A percentile compares a stretch with the other conserved stretches of the same genome.
These are phyloP conservation scores for Pipistrellus pygmaeus DNA, from an alignment of 2,797 vertebrate species.

Conservation along the genomic window DNA sequence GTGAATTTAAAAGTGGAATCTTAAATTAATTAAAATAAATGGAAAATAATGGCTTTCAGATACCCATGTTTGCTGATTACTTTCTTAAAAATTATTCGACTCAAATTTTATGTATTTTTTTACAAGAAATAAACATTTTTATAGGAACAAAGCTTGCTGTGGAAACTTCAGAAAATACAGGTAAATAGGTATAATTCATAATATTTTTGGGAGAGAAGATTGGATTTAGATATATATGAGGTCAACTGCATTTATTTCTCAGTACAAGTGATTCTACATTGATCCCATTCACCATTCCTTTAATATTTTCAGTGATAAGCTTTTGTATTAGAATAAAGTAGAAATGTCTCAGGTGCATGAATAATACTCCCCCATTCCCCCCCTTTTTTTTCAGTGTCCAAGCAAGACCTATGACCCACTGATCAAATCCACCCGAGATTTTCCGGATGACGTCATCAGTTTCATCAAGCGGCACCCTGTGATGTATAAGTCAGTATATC, in stretches of 20 bases:
- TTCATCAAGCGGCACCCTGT: slow-evolving; percentile 95
- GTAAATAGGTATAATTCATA: neutral
- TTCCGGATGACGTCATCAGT: slow-evolving; percentile 97
- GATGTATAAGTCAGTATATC: slow-evolving; percentile 93
- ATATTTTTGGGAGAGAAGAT: neutral
- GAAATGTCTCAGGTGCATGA: neutral
- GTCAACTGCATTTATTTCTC: neutral
- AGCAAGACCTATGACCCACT: slow-evolving; percentile 96
- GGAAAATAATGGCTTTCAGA: slow-evolving; percentile 17
- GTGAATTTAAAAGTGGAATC: slow-evolving; percentile 34
- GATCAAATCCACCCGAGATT: slow-evolving; percentile 97
- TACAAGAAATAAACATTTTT: neutral
- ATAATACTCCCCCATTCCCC: neutral
- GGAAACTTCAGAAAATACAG: neutral
- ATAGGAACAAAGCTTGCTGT: neutral
- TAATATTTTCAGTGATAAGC: neutral
- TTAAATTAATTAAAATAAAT: slow-evolving; percentile 14
- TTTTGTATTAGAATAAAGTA: neutral
- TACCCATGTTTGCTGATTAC: neutral
- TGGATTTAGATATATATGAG: neutral
- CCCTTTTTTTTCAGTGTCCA: slow-evolving; percentile 91
- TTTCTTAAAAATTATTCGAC: neutral
- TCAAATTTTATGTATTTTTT: neutral
- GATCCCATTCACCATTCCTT: neutral
- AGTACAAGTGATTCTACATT: neutral